Evolutionary conservation across 1,140 invertebrate species (phyloP), one percentile per base, ranked within the genome.

Genomic region (Drosophila pallidifrons): DNA sequence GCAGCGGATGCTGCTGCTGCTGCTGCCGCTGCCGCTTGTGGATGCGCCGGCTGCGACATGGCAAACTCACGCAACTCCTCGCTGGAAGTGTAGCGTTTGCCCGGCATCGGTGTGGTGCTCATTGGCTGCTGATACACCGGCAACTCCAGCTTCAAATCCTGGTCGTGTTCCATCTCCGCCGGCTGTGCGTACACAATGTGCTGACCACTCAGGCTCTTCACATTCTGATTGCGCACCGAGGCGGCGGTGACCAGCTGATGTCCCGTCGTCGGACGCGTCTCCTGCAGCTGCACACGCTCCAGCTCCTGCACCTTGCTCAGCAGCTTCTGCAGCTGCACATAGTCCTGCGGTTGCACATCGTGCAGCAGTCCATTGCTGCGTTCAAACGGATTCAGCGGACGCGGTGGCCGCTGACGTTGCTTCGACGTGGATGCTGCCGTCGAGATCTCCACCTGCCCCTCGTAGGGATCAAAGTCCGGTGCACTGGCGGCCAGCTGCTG

Each of bases 301-400:
- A 92, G 68, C 46, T 92, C 91, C 71, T 92, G 88, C 32, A 92
- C 91, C 52, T 92, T 92, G 65, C 85, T 91, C 1, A 92, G 65
- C 47, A 92, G 51, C 77, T 92, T 92, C 55, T 92, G 91, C 43
- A 92, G 51, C 61, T 92, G 91, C 32, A 92, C 87, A 43, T 92
- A 92, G 49, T 92, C 91, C 30, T 91, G 91, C 0, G 91, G 91
- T 16, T 87, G 87, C 5, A 92, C 91, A 5, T 92, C 83, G 4
- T 77, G 77, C 25, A 82, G 54, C 13, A 89, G 79, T 0, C 86
- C 87, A 10, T 92, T 92, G 28, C 79, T 91, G 0, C 86, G 51
- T 64, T 92, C 91, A 4, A 91, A 86, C 16, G 63, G 54, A 35
- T 51, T 85, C 7, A 78, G 8, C 0, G 77, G 85, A 1, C 70